Conservation (phyloP, 2,797 vertebrate genomes). For the Epinephelus awoara region DNA sequence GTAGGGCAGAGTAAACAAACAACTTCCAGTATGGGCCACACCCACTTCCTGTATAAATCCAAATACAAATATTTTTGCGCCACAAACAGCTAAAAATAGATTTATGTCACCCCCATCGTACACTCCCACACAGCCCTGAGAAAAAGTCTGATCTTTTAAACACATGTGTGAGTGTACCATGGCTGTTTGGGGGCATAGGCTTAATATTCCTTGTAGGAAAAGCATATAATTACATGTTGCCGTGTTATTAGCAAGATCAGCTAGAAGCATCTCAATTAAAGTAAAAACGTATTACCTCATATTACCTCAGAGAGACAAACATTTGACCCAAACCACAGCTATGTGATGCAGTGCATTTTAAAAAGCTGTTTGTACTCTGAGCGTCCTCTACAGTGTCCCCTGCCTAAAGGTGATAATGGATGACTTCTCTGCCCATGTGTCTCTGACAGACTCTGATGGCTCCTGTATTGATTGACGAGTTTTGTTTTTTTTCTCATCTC, state of each 20-base stretch:
- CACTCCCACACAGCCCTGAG: too few species aligned
- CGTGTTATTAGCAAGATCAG: neutral
- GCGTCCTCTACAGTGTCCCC: conserved; percentile 26
- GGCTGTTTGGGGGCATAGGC: neutral
- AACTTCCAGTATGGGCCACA: too few species aligned
- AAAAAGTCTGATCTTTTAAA: too few species aligned
- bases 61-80: too few species aligned
- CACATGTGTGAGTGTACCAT: too few species aligned
- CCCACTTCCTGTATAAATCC: too few species aligned
- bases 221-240: neutral
- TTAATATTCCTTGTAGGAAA: neutral
- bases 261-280: neutral
- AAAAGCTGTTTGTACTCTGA: neutral
- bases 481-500: conserved; percentile 7
- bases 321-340: neutral
- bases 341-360: conserved; percentile 9
- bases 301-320: neutral
- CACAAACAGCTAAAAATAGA: too few species aligned
- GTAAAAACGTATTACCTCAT: neutral
- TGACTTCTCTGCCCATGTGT: conserved; percentile 24
- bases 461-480: conserved; percentile 61
- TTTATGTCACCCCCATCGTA: too few species aligned
- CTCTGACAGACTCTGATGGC: conserved; percentile 43
- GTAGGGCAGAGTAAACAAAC: too few species aligned
- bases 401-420: conserved; percentile 29